phyloP scores from a whole-genome alignment of 2,113 vertebrate genomes.

The Lagopus leucura region DNA sequence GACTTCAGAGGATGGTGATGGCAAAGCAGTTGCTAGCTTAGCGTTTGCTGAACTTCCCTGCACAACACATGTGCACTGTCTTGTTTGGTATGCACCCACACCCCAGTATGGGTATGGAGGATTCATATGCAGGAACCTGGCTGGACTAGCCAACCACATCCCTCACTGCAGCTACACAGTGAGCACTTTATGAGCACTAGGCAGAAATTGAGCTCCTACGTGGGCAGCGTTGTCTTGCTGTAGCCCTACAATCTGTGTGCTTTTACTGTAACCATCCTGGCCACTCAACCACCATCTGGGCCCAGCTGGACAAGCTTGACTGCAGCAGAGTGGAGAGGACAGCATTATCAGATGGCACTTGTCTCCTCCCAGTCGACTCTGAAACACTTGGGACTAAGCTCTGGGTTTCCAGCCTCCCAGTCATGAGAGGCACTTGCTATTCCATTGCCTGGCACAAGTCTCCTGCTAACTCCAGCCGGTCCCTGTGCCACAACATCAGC shows the following conservation, averaged over 20 bases:
- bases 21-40: not conserved
- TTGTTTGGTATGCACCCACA: not conserved
- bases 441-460: not conserved
- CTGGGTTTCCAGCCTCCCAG: not conserved
- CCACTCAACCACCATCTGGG: not conserved
- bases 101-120: not conserved
- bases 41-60: not conserved
- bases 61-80: not conserved
- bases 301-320: not conserved
- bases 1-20: not conserved
- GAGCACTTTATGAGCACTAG: not conserved
- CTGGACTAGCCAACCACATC: slow-evolving; percentile 14
- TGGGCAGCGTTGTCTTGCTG: not conserved
- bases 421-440: not conserved
- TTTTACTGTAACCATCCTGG: not conserved
- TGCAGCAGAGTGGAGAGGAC: not conserved
- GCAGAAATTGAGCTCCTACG: not conserved
- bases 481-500: slow-evolving; percentile 43
- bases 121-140: not conserved
- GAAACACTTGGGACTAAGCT: not conserved
- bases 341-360: not conserved
- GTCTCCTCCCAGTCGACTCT: not conserved
- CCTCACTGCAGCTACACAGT: not conserved
- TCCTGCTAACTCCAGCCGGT: slow-evolving; percentile 49
- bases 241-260: not conserved